Evolutionary conservation across 92 coral and sea anemone genomes (phyloP), one percentile per base, ranked within the genome.

Genomic region (Blastomussa wellsi): DNA sequence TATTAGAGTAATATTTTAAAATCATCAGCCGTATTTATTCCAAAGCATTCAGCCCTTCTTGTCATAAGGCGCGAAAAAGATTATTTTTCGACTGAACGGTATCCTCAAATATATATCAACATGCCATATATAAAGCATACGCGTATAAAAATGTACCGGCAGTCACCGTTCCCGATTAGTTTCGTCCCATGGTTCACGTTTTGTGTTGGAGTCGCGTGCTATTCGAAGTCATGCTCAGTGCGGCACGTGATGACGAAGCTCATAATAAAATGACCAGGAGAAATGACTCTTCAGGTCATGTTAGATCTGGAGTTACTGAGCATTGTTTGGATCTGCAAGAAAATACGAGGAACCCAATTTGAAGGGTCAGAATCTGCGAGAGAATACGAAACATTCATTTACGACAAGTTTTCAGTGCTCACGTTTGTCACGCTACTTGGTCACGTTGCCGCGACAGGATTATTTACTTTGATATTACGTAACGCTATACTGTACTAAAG

Each of bases 361-460:
- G 7, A 60, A n/a, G 24, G 20, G 28, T 20, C 20, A 6, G 20
- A 3, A 55, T 55, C 62, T 24, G 29, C 31, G 2, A 68, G 74
- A 68, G 35, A 37, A 68, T 32, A 68, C 11, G 24, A 17, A 68
- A 15, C 15, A 31, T 9, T 35, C 7, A 55, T 20, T 19, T 2
- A 8, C n/a, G 20, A 8, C 8, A 5, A 6, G 26, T 55, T 4
- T 24, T 62, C 11, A 26, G 68, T 1, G 42, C 28, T 82, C 86
- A 82, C 86, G 86, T 82, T 72, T 71, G 85, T 48, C 69, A 52
- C 52, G 78, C 52, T 16, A 36, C 8, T 13, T 36, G 71, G 28
- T 82, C 86, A 82, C 86, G 86, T 72, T 82, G 71, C 53, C 26
- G 39, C 41, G 26, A 19, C 60, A 47, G 28, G 7, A 6, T 41